Evolutionary conservation across 1,140 invertebrate species (phyloP).

Genomic region (Zelostemma sp.): DNA sequence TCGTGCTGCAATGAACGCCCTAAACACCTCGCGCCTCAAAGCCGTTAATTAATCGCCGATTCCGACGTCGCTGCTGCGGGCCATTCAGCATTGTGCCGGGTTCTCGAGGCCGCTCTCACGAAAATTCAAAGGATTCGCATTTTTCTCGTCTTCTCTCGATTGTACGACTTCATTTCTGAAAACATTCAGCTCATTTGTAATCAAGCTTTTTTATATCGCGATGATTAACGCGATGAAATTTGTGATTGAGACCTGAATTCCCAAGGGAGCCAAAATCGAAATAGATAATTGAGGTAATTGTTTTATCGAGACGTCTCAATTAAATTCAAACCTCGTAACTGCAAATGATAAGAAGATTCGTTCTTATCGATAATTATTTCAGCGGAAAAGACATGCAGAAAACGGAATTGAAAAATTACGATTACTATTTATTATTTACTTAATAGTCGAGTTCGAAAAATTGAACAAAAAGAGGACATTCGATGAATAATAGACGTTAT

Average conservation of each 20-base stretch:
- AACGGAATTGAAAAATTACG: no score
- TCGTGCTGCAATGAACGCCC: conserved; percentile 34
- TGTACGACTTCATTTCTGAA: not conserved
- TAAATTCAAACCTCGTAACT: no score
- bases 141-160: not conserved
- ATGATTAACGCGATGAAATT: no score
- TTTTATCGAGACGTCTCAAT: no score
- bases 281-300: not conserved
- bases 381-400: no score
- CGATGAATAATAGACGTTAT: no score
- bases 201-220: not conserved
- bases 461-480: no score
- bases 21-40: conserved; percentile 37
- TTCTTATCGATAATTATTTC: no score
- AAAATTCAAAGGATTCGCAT: conserved; percentile 1
- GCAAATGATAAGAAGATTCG: no score
- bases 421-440: no score
- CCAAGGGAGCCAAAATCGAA: not conserved
- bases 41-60: conserved; percentile 44
- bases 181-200: not conserved
- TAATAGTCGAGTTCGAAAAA: no score
- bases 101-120: not conserved
- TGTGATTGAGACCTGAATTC: no score
- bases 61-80: conserved; percentile 24
- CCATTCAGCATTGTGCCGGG: conserved; percentile 16